A percentile compares a stretch with the other conserved stretches of the same genome.
Conservation (phyloP, 2,113 vertebrate genomes). For the Rattus rattus region DNA sequence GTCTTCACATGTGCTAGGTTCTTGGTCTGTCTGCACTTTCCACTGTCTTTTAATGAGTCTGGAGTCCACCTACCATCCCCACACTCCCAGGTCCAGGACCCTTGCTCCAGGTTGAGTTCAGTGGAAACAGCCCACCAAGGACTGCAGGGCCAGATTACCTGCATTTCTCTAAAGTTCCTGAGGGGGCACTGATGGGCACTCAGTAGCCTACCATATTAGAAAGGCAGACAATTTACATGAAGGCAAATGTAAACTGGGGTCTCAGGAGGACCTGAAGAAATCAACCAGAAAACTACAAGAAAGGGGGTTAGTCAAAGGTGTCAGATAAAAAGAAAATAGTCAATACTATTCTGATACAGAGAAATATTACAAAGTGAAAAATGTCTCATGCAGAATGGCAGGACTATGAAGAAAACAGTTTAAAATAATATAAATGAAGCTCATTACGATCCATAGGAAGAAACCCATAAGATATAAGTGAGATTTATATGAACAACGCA, state of each 20-base stretch:
- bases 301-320: slow-evolving; percentile 10
- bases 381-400: background rate
- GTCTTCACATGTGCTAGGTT: background rate
- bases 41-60: background rate
- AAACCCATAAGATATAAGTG: slow-evolving; percentile 37
- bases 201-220: background rate
- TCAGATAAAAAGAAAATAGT: background rate
- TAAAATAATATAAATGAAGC: slow-evolving; percentile 43
- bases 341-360: slow-evolving; percentile 27
- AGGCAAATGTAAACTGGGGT: background rate
- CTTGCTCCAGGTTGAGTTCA: background rate
- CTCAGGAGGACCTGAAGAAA: background rate
- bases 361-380: slow-evolving; percentile 23
- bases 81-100: background rate
- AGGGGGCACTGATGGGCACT: background rate
- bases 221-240: background rate
- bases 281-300: background rate
- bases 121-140: background rate
- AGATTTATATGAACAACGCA: slow-evolving; percentile 47
- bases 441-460: slow-evolving; percentile 28
- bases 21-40: background rate
- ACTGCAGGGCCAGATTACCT: background rate
- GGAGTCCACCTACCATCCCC: background rate
- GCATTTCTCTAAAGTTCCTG: background rate
- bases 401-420: slow-evolving; percentile 20